These are phyloP conservation scores for Reinhardtius hippoglossoides DNA, from an alignment of 2,113 vertebrate genomes.

Conservation along the genomic window DNA sequence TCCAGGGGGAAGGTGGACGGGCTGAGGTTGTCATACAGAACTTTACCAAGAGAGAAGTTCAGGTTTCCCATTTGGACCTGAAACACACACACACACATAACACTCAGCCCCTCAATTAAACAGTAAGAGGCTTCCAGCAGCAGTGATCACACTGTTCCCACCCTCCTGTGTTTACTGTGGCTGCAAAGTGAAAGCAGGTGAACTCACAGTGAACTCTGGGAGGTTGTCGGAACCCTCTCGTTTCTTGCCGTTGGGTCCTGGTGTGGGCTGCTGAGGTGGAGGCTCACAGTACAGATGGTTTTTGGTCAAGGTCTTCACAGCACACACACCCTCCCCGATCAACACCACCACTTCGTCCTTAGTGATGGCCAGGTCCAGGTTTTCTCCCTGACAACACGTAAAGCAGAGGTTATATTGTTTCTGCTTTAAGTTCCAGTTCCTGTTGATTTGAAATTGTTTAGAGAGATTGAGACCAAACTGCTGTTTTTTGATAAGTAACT, in stretches of 20 bases:
- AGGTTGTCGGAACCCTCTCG: slow-evolving; percentile 87
- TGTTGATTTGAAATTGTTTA: no score
- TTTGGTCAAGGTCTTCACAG: slow-evolving; percentile 93
- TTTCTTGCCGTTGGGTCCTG: slow-evolving; percentile 79
- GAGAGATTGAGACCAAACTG: no score
- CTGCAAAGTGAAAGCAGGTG: neutral
- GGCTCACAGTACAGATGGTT: slow-evolving; percentile 97
- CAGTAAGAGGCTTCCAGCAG: neutral
- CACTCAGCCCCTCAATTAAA: neutral
- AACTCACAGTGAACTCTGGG: slow-evolving; percentile 93
- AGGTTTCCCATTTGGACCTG: slow-evolving; percentile 97
- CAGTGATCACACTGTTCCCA: neutral
- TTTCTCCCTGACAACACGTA: slow-evolving; percentile 86
- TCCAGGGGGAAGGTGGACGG: slow-evolving; percentile 91
- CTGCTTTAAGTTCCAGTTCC: no score
- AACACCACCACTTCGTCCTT: slow-evolving; percentile 97
- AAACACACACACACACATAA: slow-evolving; percentile 24
- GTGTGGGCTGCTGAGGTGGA: slow-evolving; percentile 89
- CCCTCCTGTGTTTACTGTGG: neutral
- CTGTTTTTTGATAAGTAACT: no score
- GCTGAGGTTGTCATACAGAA: slow-evolving; percentile 93
- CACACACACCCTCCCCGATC: slow-evolving; percentile 91
- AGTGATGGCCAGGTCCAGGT: slow-evolving; percentile 93
- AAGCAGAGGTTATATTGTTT: neutral
- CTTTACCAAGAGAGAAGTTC: slow-evolving; percentile 90